Evolutionary conservation across 2,113 vertebrate genomes (phyloP).

Genomic region (Crotalus horridus): DNA sequence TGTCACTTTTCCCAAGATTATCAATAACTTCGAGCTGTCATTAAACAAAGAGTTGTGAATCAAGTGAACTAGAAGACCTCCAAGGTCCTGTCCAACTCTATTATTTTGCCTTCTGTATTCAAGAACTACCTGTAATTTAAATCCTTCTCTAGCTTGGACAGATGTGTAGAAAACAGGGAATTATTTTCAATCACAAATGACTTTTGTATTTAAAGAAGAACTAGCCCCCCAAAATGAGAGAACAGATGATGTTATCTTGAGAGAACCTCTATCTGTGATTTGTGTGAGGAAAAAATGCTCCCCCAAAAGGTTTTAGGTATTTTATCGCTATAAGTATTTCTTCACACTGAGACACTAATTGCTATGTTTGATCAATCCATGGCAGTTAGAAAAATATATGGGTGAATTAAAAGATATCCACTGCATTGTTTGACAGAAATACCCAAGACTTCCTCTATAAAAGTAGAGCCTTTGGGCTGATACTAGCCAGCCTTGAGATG

Average conservation of each 20-base stretch:
- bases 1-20: too few relatives aligned
- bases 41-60: too few relatives aligned
- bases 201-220: neutral
- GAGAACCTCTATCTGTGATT: neutral
- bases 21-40: too few relatives aligned
- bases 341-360: neutral
- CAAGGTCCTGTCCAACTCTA: too few relatives aligned
- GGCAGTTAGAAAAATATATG: neutral
- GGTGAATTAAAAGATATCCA: neutral
- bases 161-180: neutral
- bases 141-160: neutral
- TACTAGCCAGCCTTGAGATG: neutral
- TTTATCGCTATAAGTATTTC: neutral
- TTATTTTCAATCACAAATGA: neutral
- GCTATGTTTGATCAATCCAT: neutral
- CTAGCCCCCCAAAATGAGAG: neutral
- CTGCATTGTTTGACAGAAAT: neutral
- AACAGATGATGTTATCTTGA: neutral
- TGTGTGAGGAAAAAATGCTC: neutral
- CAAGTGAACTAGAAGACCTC: too few relatives aligned
- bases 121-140: neutral
- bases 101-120: too few relatives aligned
- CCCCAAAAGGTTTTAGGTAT: neutral
- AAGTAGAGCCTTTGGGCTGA: neutral
- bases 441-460: neutral